Conservation (phyloP, 2,113 vertebrate genomes). For the Rhineura floridana region DNA sequence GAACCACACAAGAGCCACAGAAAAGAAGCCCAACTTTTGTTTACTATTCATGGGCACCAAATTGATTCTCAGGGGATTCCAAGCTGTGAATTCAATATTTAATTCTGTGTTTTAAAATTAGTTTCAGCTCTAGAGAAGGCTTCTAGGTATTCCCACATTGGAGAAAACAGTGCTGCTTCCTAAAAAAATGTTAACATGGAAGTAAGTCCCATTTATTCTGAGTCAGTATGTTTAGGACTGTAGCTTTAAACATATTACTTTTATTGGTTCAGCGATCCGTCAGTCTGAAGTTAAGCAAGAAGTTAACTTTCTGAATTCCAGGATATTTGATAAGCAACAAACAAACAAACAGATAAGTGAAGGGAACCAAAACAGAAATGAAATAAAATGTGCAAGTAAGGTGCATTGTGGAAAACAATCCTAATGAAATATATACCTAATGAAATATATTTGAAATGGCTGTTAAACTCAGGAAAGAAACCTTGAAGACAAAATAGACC, state of each 20-base stretch:
- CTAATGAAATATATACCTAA: slow-evolving; percentile 1
- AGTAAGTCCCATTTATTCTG: neutral
- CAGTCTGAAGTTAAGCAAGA: slow-evolving; percentile 6
- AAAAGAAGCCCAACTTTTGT: neutral
- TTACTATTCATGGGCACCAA: neutral
- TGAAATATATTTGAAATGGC: neutral
- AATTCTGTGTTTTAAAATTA: neutral
- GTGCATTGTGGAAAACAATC: neutral
- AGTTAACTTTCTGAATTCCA: slow-evolving; percentile 7
- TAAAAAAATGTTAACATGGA: neutral
- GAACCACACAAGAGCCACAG: neutral
- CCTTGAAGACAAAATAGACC: neutral
- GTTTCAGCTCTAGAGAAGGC: neutral
- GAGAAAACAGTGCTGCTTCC: neutral
- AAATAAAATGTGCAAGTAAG: neutral
- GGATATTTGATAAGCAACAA: neutral
- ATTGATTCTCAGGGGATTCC: neutral
- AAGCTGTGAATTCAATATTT: slow-evolving; percentile 10
- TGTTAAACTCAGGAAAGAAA: neutral
- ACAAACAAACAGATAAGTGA: neutral
- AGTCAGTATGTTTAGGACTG: neutral
- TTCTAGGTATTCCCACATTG: slow-evolving; percentile 1
- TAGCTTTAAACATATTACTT: slow-evolving; percentile 19
- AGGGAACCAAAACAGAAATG: slow-evolving; percentile 10
- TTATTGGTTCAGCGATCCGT: slow-evolving; percentile 19